Evolutionary conservation across 2,888 invertebrate species (phyloP), one percentile per base, ranked within the genome.

Genomic region (Gisinianus flammeolus): DNA sequence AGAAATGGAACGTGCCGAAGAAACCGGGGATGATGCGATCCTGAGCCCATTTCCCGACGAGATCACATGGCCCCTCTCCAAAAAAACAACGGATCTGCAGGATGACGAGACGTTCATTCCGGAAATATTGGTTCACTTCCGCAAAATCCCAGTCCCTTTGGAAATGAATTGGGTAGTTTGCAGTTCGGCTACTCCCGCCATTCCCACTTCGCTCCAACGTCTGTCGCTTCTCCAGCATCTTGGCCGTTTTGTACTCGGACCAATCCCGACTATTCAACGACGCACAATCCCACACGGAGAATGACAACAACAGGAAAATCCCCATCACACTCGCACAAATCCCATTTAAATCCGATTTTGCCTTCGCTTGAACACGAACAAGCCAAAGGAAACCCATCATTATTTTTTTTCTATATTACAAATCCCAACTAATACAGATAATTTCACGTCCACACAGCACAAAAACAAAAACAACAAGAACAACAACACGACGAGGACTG

Each of bases 131-230:
- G 0, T 72, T 44, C 8, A 77, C 77, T 54, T 77, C 77, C 10
- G 72, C 77, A 77, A 77, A 77, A 31, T 77, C 77, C 77, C 77
- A 77, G 72, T 72, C 72, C 26, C 66, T n/a, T n/a, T n/a, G 8
- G 19, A 30, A n/a, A 8, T 72, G 24, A n/a, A 30, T 52, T 0
- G 72, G 26, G 8, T 58, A 52, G 5, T 54, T 22, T 19, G 54
- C 28, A n/a, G 52, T 66, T 12, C 33, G n/a, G n/a, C 35, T 0
- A 54, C 67, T 12, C 69, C 76, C 22, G 56, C 54, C 24, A 56
- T 24, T 31, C 62, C 68, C 22, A 64, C 28, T 19, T 24, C 33
- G n/a, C n/a, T n/a, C n/a, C n/a, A n/a, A n/a, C n/a, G 77, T 44
- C 31, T 62, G 44, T 66, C 77, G 58, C 62, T 72, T 77, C 22